These are phyloP conservation scores for Sylvia borin DNA, from an alignment of 2,797 vertebrate species.

Conservation along the genomic window DNA sequence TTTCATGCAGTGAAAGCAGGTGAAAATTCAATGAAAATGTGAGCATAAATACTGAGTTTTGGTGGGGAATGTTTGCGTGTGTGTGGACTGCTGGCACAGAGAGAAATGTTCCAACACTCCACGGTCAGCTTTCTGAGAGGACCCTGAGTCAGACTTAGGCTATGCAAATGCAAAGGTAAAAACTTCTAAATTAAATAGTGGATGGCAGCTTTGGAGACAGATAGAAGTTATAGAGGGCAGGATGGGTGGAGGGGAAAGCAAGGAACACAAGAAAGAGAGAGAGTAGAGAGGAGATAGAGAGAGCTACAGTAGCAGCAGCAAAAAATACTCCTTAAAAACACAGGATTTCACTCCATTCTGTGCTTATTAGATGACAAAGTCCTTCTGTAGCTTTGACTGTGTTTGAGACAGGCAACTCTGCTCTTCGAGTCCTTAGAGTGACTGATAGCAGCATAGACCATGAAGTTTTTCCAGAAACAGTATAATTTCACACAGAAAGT, in stretches of 20 bases:
- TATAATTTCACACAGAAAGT: not conserved
- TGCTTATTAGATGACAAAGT: not conserved
- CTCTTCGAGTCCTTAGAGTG: not conserved
- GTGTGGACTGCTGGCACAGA: not conserved
- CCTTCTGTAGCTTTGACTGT: not conserved
- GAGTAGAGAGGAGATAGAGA: not conserved
- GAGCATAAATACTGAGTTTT: not conserved
- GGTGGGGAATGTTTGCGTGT: no score
- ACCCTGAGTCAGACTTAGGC: not conserved
- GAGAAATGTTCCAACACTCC: not conserved
- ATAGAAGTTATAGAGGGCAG: not conserved
- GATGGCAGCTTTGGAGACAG: accelerated
- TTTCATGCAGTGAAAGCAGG: not conserved
- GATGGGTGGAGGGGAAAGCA: not conserved
- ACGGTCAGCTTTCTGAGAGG: not conserved
- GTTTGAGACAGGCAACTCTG: not conserved
- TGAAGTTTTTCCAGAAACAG: accelerated
- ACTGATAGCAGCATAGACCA: not conserved
- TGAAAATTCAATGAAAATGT: accelerated
- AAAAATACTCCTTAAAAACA: not conserved
- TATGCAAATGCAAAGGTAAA: not conserved
- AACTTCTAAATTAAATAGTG: not conserved
- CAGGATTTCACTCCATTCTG: not conserved
- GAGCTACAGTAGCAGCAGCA: not conserved
- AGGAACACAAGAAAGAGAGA: not conserved